Evolutionary conservation across 2,888 invertebrate genomes (phyloP), one percentile per base, ranked within the genome.

Genomic region (Theretra japonica): DNA sequence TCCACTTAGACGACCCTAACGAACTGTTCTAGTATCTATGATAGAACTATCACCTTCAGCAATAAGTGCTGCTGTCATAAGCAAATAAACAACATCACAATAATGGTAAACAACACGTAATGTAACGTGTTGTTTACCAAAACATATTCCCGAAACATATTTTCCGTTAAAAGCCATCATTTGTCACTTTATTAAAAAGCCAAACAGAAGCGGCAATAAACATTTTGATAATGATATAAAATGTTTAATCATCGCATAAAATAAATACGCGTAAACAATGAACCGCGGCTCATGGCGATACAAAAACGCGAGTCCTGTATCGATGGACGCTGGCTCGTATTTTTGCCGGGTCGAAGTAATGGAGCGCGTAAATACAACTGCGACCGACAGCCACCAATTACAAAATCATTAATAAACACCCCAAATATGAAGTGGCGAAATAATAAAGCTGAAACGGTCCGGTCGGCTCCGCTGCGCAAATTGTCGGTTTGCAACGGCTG

Each of bases 361-460:
- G 83, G 85, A 79, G 78, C 82, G 81, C 81, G 82, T 82, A 82
- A 86, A 86, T 83, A 83, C 80, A 83, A 84, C 81, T 88, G 89
- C 83, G 79, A 80, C 76, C 83, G 88, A 87, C 92, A 88, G 85
- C 82, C 76, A 79, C 83, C 89, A 89, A 90, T 91, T 90, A 91
- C 86, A 88, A 88, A 89, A 90, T 89, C 88, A 91, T 92, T 92
- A 90, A 92, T 91, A 89, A 88, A 88, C 86, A 85, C 82, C 87
- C 82, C 79, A 86, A 88, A 90, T 89, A 89, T 90, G 89, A 88
- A 90, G 89, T 90, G 90, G 86, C 79, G 83, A 88, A 87, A 86
- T 88, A 86, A 88, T 87, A 85, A 85, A 82, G 80, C 78, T 73
- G 79, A 79, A 82, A 80, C 76, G 83, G 79, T 68, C 79, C 76